phyloP scores from a whole-genome alignment of 2,888 invertebrate species.

The Drosophila aldrichi region DNA sequence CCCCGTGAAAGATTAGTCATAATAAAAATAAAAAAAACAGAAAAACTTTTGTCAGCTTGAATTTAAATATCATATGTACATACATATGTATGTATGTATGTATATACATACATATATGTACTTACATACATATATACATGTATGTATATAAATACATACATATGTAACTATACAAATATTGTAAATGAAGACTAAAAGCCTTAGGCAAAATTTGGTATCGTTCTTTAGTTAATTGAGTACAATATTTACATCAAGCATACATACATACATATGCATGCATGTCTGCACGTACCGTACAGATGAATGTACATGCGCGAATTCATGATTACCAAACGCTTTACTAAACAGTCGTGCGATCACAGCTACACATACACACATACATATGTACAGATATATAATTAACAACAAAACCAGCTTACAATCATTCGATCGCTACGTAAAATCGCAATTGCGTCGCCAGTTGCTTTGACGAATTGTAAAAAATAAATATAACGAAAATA shows the following conservation, averaged over 20 bases:
- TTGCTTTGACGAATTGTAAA: slow-evolving; percentile 17
- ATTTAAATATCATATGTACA: neutral
- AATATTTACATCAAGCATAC: neutral
- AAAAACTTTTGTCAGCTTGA: neutral
- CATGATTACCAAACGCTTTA: neutral
- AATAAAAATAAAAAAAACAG: neutral
- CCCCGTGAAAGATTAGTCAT: slow-evolving; percentile 3
- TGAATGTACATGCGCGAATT: neutral
- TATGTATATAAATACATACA: too few species aligned
- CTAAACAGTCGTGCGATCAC: neutral
- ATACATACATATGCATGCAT: neutral
- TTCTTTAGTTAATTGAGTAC: neutral
- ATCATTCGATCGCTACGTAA: slow-evolving; percentile 26
- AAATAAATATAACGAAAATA: neutral
- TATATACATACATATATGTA: neutral
- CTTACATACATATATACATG: neutral
- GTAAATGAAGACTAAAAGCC: neutral
- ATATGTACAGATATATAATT: neutral
- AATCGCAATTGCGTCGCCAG: slow-evolving; percentile 24
- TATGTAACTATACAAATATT: neutral
- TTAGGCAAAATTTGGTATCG: neutral
- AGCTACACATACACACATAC: neutral
- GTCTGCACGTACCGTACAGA: neutral
- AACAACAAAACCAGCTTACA: slow-evolving; percentile 9
- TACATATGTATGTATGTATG: neutral